Base-by-base conservation (phyloP, 1,140 invertebrate genomes). In the Drosophila triauraria region DNA sequence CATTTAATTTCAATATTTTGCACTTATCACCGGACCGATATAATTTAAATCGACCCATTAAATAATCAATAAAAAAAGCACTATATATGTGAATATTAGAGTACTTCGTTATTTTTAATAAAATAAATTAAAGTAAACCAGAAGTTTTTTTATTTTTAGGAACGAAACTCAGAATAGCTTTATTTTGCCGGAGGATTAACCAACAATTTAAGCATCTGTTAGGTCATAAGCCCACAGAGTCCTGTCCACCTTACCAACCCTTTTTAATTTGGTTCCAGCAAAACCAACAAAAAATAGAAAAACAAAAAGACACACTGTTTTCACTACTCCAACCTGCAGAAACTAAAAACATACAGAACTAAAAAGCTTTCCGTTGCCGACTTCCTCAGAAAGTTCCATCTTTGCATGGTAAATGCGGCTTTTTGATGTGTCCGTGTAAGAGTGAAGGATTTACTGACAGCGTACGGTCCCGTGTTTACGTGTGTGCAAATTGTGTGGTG, bases 1-100 rank as follows among this genome's bases (percentile, higher is more conserved):
- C 75, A 77, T 86, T 82, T 86, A 85, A 75, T 80, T 84, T 51
- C 85, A 80, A 90, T 90, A 90, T 88, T 84, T 88, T 87, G 57
- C 69, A 51, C 81, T 90, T 87, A 87, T 87, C 81, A 47, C 57
- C 56, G 25, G 47, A 75, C 10, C 13, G 59, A 61, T 70, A 65
- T 86, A 84, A 87, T 88, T 87, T 84, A 87, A 69, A 58, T 43
- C 59, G 47, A 30, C 8, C 69, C 69, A 68, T 70, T 64, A 79
- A 53, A 53, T 60, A 51, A 20, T 54, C 62, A 64, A 44, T 61
- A 81, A 77, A 70, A 68, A 54, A 62, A 10, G 40, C 38, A 35
- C 38, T 53, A 46, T 40, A 25, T 27, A 47, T 35, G 35, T 75
- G 27, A 65, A 58, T 59, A 17, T 20, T 9, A 32, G 42, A 46